Percentiles rank a stretch among this genome's conserved stretches.
Evolutionary conservation across 2,888 invertebrate species (phyloP).

Genomic region (Amblyteles armatorius): DNA sequence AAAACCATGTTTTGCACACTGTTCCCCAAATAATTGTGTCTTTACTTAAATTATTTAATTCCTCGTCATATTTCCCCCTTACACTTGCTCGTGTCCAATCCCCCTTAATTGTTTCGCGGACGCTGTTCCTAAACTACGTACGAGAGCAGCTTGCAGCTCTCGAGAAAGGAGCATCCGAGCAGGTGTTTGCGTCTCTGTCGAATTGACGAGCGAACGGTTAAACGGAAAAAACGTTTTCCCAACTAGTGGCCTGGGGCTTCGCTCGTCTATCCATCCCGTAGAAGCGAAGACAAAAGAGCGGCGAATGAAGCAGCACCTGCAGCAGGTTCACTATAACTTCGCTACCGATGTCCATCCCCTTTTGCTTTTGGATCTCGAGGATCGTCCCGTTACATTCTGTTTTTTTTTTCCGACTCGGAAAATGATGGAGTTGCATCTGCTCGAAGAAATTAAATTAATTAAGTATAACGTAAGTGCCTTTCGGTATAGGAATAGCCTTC

Average conservation of each 20-base stretch:
- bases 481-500: conserved; percentile 25
- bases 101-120: background rate
- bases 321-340: conserved; percentile 8
- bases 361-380: background rate
- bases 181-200: conserved; percentile 51
- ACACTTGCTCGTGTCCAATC: background rate
- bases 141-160: conserved; percentile 35
- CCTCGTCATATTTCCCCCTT: too few relatives aligned
- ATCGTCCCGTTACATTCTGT: background rate
- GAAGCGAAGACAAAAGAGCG: conserved; percentile 53
- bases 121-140: conserved; percentile 5
- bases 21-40: too few relatives aligned
- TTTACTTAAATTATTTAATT: too few relatives aligned
- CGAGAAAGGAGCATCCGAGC: conserved; percentile 15
- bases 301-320: conserved; percentile 39
- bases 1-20: too few relatives aligned
- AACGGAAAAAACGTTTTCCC: conserved; percentile 56
- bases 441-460: background rate
- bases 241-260: conserved; percentile 6
- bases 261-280: conserved; percentile 50
- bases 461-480: conserved; percentile 4
- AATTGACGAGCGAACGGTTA: conserved; percentile 31
- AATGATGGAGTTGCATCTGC: conserved; percentile 33
- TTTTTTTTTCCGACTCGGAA: conserved; percentile 14
- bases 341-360: background rate